Percentiles rank a stretch among this genome's conserved stretches.
Evolutionary conservation across 2,888 invertebrate genomes (phyloP).

Genomic region (Galeruca laticollis): DNA sequence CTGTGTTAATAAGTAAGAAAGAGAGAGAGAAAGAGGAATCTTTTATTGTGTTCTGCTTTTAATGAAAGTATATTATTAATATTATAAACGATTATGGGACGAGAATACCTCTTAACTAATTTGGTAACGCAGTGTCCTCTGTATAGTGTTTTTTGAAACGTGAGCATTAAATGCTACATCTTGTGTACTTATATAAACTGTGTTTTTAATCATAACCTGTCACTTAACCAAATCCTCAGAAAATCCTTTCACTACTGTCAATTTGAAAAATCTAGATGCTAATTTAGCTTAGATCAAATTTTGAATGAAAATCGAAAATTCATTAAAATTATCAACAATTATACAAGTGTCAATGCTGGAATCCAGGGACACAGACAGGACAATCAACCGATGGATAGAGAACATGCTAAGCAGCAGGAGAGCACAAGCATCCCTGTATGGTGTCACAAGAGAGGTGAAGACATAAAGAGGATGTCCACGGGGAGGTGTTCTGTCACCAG

Average conservation of each 20-base stretch:
- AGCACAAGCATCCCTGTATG: too few relatives aligned
- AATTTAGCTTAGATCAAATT: too few relatives aligned
- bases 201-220: conserved; percentile 56
- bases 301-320: too few relatives aligned
- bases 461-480: too few relatives aligned
- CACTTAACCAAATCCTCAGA: conserved; percentile 12
- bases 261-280: too few relatives aligned
- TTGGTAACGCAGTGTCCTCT: conserved; percentile 68
- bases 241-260: not conserved
- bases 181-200: conserved; percentile 68
- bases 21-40: conserved; percentile 59
- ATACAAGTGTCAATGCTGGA: too few relatives aligned
- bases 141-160: conserved; percentile 69
- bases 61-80: conserved; percentile 66
- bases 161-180: conserved; percentile 69
- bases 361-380: too few relatives aligned
- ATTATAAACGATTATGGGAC: conserved; percentile 66
- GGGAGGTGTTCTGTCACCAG: too few relatives aligned
- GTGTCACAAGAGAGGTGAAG: too few relatives aligned
- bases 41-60: conserved; percentile 69
- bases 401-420: too few relatives aligned
- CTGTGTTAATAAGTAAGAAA: conserved; percentile 66
- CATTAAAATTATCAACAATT: too few relatives aligned
- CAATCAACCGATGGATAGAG: too few relatives aligned
- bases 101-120: conserved; percentile 67